Evolutionary conservation across 2,888 invertebrate genomes (phyloP), one percentile per base, ranked within the genome.

Genomic region (Listrodromus nycthemerus): DNA sequence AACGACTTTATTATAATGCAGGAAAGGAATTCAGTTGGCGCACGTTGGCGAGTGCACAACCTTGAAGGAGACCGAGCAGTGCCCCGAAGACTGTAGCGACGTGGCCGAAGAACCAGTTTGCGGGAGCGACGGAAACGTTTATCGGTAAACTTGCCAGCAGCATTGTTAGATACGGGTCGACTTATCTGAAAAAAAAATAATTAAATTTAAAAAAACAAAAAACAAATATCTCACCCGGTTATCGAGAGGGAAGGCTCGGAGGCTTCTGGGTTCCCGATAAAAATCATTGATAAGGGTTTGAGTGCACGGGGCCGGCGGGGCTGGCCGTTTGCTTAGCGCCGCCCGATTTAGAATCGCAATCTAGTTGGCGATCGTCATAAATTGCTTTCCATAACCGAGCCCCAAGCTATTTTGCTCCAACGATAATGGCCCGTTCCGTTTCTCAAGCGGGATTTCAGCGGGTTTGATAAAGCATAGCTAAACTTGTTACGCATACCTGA

Each of bases 71-170:
- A 93, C 93, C 80, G 94, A 96, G 85, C 94, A 95, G 66, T 97
- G 97, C 92, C 95, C 95, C 93, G 95, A 91, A 94, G 92, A 94
- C 74, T 96, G 96, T 90, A 94, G 94, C 86, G 94, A 95, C 85
- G 93, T 95, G 74, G 94, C 95, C 73, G 94, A 94, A 83, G 95
- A 97, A 89, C 97, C 97, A n/a, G 95, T 97, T 85, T 98, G 98
- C 91, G 98, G 97, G 10, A 97, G 97, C 48, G 98, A 98, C 92
- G 97, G 98, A 87, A 98, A 98, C 90, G 97, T 97, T 85, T 98
- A 98, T 93, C 96, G 95, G 96, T 96, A 93, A 94, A 78, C 81
- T 74, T 50, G 63, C 69, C 78, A 69, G 52, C 55, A 21, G 58
- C 75, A 85, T 83, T 85, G 83, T 83, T 81, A 78, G 48, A 41